A percentile compares a stretch with the other conserved stretches of the same genome.
Conservation (phyloP, 2,797 vertebrate genomes). For the Monodelphis domestica region DNA sequence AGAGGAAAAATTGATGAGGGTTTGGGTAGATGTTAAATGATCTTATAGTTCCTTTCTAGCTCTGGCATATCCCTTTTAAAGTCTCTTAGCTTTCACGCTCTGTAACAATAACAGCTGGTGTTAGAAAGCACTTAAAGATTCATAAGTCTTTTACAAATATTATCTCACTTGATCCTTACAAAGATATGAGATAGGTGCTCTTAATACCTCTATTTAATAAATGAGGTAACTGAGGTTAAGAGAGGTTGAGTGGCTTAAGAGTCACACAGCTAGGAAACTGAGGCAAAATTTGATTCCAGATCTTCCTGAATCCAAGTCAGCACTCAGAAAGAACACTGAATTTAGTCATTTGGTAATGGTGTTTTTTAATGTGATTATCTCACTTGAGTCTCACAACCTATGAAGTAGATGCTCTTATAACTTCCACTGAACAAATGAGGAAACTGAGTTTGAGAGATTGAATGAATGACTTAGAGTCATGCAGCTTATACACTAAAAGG, state of each 20-base stretch:
- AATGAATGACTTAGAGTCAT: neutral
- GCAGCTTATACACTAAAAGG: neutral
- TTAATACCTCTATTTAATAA: neutral
- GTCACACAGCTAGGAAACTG: neutral
- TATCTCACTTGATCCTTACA: neutral
- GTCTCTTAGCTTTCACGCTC: neutral
- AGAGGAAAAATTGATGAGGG: neutral
- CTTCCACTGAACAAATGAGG: neutral
- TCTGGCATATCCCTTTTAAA: neutral
- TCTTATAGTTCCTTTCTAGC: neutral
- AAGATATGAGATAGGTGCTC: neutral
- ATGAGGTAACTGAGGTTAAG: neutral
- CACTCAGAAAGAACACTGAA: neutral
- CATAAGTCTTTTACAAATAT: neutral
- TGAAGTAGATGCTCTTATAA: neutral
- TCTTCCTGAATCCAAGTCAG: neutral
- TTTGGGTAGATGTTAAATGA: neutral
- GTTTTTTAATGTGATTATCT: neutral
- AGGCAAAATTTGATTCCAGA: neutral
- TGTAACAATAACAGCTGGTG: neutral
- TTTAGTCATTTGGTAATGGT: neutral
- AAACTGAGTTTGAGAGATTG: neutral
- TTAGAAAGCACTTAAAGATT: no score
- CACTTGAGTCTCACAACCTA: neutral
- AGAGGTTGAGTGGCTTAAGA: neutral